Evolutionary conservation across 1,140 invertebrate genomes (phyloP).

Genomic region (Ostrea denselamellosa): DNA sequence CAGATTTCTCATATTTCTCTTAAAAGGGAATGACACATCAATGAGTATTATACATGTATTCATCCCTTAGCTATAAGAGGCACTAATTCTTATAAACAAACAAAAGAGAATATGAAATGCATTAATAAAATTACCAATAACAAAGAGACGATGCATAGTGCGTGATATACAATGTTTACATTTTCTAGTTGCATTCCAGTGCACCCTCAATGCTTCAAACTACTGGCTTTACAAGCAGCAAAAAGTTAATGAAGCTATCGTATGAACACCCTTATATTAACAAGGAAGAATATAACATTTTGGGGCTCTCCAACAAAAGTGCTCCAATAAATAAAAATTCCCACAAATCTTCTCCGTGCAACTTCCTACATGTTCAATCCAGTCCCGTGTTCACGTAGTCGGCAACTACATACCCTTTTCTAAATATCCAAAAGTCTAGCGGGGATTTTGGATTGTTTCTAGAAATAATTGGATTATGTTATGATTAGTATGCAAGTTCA

Average conservation of each 20-base stretch:
- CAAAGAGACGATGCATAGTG: not conserved
- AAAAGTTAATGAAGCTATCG: not conserved
- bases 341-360: not conserved
- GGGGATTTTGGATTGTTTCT: constrained; percentile 35
- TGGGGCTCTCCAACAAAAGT: not conserved
- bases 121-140: not conserved
- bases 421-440: constrained; percentile 36
- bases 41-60: not conserved
- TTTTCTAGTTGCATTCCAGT: not conserved
- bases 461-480: constrained; percentile 30
- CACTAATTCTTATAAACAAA: not conserved
- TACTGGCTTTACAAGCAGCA: not conserved
- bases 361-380: not conserved
- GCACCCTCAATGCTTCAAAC: not conserved
- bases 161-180: not conserved
- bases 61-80: not conserved
- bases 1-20: constrained; percentile 30
- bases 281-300: not conserved
- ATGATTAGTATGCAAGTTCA: not conserved
- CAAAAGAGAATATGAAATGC: not conserved
- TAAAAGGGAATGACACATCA: not conserved
- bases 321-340: not conserved
- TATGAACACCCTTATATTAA: too few species aligned
- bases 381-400: not conserved
- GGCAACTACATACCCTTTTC: not conserved